Evolutionary conservation across 2,888 invertebrate species (phyloP), one percentile per base, ranked within the genome.

Genomic region (Drosophila pseudotalamancana): DNA sequence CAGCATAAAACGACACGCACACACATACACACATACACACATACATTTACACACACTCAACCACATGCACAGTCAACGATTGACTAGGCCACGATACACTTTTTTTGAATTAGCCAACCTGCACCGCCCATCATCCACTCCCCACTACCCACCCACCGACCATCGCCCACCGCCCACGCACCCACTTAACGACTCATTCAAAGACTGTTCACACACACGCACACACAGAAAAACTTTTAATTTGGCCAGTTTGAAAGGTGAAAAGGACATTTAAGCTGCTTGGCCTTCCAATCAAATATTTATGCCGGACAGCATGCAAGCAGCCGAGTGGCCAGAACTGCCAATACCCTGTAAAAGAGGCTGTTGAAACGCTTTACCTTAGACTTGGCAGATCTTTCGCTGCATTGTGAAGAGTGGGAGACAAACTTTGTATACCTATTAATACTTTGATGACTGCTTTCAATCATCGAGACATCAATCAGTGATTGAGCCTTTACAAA

Each of bases 161-260:
- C n/a, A n/a, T n/a, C 12, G 12, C 6, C 11, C 29, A 6, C 18
- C n/a, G 6, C n/a, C 25, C 56, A 48, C 39, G 18, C 14, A 18
- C 19, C 18, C 16, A 42, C 23, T 37, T 21, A 45, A 35, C 39
- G 56, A 53, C 60, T 50, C 69, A 75, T 82, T 74, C 59, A 79
- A 63, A 74, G 77, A 53, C 54, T 48, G 56, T 23, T 37, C 19
- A 19, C 35, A 48, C 35, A 48, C 27, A 35, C 35, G 60, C 54
- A 72, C 54, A 74, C 51, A 66, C 23, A 8, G 8, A 40, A 50
- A 59, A 80, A 82, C 77, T 79, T 81, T 77, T 82, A 81, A 82
- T 82, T 81, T 81, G 81, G 77, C 82, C 82, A 73, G 79, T 69
- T 79, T 76, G 61, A 79, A 81, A 85, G 81, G 82, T 85, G 79